phyloP scores from a whole-genome alignment of 1,140 invertebrate species.

The Saccostrea cuccullata region DNA sequence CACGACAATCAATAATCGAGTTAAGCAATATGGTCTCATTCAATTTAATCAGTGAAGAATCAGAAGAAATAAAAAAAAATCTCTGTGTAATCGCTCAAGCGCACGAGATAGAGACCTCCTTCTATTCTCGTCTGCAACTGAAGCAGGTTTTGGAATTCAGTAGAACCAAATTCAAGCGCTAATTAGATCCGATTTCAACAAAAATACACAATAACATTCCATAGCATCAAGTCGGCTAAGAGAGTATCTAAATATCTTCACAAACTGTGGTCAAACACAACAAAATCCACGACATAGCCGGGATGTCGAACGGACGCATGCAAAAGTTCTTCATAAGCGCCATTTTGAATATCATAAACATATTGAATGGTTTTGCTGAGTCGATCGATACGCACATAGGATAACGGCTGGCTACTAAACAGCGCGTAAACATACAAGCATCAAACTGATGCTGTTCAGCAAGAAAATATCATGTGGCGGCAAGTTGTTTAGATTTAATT shows the following conservation, averaged over 20 bases:
- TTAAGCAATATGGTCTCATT: slow-evolving; percentile 31
- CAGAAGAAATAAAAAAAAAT: slow-evolving; percentile 27
- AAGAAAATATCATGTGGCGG: slow-evolving; percentile 26
- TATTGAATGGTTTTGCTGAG: slow-evolving; percentile 33
- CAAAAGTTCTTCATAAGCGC: slow-evolving; percentile 5
- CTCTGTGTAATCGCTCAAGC: background rate
- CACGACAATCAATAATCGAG: slow-evolving; percentile 18
- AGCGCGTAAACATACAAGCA: slow-evolving; percentile 8
- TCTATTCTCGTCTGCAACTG: background rate
- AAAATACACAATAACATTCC: slow-evolving; percentile 4
- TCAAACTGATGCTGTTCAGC: background rate
- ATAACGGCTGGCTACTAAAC: background rate
- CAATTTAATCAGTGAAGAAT: slow-evolving; percentile 20
- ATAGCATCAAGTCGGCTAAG: background rate
- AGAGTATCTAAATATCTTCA: background rate
- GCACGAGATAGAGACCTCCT: slow-evolving; percentile 21
- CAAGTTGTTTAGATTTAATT: slow-evolving; percentile 31
- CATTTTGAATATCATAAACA: slow-evolving; percentile 38
- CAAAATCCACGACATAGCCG: background rate
- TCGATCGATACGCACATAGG: slow-evolving; percentile 23
- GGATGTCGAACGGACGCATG: background rate
- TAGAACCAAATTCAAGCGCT: background rate
- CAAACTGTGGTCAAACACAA: slow-evolving; percentile 1
- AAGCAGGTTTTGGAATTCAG: slow-evolving; percentile 2
- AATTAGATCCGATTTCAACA: slow-evolving; percentile 27